Conservation (phyloP, 2,113 vertebrate species). For the Ploceus nigricollis region DNA sequence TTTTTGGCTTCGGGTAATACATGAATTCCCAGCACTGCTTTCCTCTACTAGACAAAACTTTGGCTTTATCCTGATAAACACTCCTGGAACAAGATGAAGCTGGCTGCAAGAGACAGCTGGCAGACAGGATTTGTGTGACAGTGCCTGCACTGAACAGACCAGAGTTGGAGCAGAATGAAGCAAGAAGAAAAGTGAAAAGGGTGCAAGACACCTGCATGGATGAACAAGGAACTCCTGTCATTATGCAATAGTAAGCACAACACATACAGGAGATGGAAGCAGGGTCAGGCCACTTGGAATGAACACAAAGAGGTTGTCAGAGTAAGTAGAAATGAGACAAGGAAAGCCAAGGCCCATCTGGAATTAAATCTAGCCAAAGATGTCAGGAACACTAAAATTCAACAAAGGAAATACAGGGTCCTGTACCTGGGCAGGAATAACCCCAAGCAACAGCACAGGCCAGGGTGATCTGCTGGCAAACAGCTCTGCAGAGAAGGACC, state of each 20-base stretch:
- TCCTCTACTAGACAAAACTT: neutral
- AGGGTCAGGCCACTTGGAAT: neutral
- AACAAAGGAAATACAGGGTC: neutral
- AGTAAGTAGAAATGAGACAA: neutral
- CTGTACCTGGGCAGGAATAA: neutral
- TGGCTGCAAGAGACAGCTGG: neutral
- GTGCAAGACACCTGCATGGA: neutral
- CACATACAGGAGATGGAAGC: neutral
- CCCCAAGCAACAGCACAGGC: neutral
- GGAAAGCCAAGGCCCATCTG: neutral
- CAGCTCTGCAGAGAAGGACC: neutral
- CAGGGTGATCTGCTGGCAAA: neutral
- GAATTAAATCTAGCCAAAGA: neutral
- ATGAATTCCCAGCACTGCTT: neutral
- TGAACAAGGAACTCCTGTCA: neutral
- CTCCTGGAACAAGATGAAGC: neutral
- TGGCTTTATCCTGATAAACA: neutral
- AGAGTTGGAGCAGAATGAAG: neutral
- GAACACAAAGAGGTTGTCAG: neutral
- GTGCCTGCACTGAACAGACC: rapidly evolving
- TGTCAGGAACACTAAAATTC: neutral
- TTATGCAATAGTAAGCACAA: neutral
- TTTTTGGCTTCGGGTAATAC: neutral
- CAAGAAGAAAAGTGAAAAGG: neutral
- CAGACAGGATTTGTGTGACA: neutral